A percentile compares a stretch with the other conserved stretches of the same genome.
phyloP scores from a whole-genome alignment of 2,888 invertebrate genomes.

The Amphipyra berbera region DNA sequence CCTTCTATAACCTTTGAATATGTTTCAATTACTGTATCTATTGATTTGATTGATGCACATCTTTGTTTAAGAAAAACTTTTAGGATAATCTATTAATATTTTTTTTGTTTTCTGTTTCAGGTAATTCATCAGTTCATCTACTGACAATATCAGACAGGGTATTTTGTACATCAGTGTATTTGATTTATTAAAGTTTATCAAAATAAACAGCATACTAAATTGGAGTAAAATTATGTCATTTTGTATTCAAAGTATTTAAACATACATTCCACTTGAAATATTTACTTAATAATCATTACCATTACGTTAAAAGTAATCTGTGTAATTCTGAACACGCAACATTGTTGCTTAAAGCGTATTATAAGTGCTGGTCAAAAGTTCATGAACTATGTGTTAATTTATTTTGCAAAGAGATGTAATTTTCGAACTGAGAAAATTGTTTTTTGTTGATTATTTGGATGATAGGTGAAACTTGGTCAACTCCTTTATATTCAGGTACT shows the following conservation, averaged over 20 bases:
- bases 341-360: slow-evolving; percentile 42
- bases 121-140: slow-evolving; percentile 30
- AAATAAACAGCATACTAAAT: slow-evolving; percentile 6
- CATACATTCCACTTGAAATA: slow-evolving; percentile 30
- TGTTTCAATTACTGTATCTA: slow-evolving; percentile 31
- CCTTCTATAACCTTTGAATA: slow-evolving; percentile 52
- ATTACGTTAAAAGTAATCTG: slow-evolving; percentile 21
- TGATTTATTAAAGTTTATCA: no score
- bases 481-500: no score
- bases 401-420: slow-evolving; percentile 19
- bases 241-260: slow-evolving; percentile 24
- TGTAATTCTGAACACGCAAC: slow-evolving; percentile 32
- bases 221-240: slow-evolving; percentile 40
- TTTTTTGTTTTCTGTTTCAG: slow-evolving; percentile 42
- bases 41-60: slow-evolving; percentile 19
- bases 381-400: slow-evolving; percentile 42
- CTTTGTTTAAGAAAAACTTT: background rate
- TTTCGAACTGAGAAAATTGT: background rate
- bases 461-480: no score
- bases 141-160: background rate
- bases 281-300: slow-evolving; percentile 27
- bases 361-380: slow-evolving; percentile 41
- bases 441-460: no score
- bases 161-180: slow-evolving; percentile 7
- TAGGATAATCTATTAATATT: slow-evolving; percentile 3